These are phyloP conservation scores for Lycophotia porphyrea DNA, from an alignment of 2,888 invertebrate species.

Conservation along the genomic window DNA sequence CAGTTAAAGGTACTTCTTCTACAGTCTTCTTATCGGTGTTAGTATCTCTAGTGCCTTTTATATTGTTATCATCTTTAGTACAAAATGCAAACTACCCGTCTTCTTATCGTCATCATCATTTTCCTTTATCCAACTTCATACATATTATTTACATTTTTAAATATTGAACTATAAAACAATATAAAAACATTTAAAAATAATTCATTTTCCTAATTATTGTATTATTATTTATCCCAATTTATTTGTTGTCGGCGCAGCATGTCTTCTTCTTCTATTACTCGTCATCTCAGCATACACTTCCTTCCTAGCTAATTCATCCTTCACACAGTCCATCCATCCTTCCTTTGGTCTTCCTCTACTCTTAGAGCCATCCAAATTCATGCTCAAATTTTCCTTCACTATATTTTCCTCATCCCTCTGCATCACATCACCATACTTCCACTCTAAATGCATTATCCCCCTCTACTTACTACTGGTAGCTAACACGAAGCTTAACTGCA, in stretches of 20 bases:
- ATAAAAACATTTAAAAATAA: too few relatives aligned
- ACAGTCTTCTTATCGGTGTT: neutral
- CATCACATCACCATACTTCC: neutral
- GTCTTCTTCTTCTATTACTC: neutral
- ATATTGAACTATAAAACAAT: too few relatives aligned
- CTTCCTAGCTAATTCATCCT: neutral
- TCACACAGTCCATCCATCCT: neutral
- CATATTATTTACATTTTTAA: too few relatives aligned
- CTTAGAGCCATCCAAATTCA: neutral
- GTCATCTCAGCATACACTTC: neutral
- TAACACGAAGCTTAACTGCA: conserved; percentile 34
- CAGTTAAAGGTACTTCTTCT: neutral
- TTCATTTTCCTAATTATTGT: too few relatives aligned
- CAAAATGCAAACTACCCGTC: neutral
- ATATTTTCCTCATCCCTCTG: neutral
- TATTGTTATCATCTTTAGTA: neutral
- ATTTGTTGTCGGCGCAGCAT: neutral
- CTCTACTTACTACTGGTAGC: neutral
- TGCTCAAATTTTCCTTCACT: neutral
- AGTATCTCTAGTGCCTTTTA: neutral
- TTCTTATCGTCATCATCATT: neutral
- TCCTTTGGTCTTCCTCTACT: neutral
- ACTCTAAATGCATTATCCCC: neutral
- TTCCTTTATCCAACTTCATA: neutral
- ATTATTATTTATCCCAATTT: neutral